These are phyloP conservation scores for Drosophila picticornis DNA, from an alignment of 2,888 invertebrate genomes.

Conservation along the genomic window DNA sequence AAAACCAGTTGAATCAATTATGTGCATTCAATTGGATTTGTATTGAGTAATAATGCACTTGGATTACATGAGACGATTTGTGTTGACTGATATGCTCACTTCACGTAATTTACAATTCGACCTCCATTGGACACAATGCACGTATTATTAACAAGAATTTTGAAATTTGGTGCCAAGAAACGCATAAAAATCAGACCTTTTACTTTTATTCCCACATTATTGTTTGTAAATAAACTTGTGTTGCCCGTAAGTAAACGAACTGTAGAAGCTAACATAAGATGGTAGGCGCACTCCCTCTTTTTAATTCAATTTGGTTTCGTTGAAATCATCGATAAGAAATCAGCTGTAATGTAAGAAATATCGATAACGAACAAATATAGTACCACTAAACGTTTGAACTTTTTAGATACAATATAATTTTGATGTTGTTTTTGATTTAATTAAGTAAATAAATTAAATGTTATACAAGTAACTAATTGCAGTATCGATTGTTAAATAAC, in stretches of 20 bases:
- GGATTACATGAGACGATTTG: constrained; percentile 46
- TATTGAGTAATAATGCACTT: constrained; percentile 37
- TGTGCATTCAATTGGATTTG: constrained; percentile 30
- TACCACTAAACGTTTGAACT: neutral
- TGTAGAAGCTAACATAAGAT: constrained; percentile 8
- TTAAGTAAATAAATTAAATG: neutral
- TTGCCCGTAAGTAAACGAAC: constrained; percentile 5
- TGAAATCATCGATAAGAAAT: constrained; percentile 22
- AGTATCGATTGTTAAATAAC: neutral
- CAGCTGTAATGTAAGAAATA: constrained; percentile 14
- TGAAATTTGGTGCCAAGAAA: constrained; percentile 34
- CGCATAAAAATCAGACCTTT: constrained; percentile 6
- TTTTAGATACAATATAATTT: neutral
- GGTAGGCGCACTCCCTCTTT: constrained; percentile 13
- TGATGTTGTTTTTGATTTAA: neutral
- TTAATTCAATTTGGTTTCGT: neutral
- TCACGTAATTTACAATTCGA: neutral
- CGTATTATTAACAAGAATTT: constrained; percentile 24
- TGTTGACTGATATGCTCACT: neutral
- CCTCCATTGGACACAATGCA: constrained; percentile 15
- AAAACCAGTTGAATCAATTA: constrained; percentile 38
- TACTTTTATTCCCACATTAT: constrained; percentile 31
- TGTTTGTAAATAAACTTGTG: constrained; percentile 34
- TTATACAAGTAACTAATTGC: neutral
- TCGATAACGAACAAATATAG: neutral